Base-by-base conservation (phyloP, 2,797 vertebrate genomes). In the Clarias fuscus region DNA sequence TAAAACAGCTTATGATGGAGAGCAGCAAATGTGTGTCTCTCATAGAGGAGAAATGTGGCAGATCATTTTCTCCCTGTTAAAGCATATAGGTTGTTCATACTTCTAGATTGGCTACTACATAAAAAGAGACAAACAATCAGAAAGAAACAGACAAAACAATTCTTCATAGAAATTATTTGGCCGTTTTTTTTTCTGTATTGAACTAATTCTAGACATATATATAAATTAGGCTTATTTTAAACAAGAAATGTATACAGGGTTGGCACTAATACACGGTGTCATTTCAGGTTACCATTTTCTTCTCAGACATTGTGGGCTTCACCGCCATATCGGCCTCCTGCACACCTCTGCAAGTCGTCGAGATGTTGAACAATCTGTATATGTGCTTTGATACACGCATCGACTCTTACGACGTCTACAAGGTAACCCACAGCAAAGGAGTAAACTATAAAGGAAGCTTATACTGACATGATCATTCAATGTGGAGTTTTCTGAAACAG, bases 221-320 rank as follows among this genome's bases (percentile, higher is more conserved):
- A 48, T 65, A 17, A 80, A n/a, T 64, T 64, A 64, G 5, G 10
- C 59, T 43, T 5, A 62, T 37, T 62, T 64, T n/a, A 33, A 64
- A 56, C 37, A n/a, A 37, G 6, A 73, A 5, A 61, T 43, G 27
- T 33, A 7, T 40, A 53, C 20, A 27, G 30, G 11, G 20, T 68
- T 59, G 0, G 1, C 27, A 61, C 48, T n/a, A 24, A 83, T 27
- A 11, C 43, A 48, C 18, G 68, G 11, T 86, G 65, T 10, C 67
- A 75, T 87, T 90, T 33, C 92, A 98, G 96, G 97, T 97, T 71
- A 97, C 97, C 1, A 97, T 98, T 87, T 98, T 98, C 27, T 98
- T 98, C 94, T 98, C 97, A 0, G 97, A 97, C 89, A 96, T 98
- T 0, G 97, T 98, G 87, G 96, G 97, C 30, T 98, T 98, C 94